phyloP scores from a whole-genome alignment of 2,113 vertebrate species.

The Saguinus midas region DNA sequence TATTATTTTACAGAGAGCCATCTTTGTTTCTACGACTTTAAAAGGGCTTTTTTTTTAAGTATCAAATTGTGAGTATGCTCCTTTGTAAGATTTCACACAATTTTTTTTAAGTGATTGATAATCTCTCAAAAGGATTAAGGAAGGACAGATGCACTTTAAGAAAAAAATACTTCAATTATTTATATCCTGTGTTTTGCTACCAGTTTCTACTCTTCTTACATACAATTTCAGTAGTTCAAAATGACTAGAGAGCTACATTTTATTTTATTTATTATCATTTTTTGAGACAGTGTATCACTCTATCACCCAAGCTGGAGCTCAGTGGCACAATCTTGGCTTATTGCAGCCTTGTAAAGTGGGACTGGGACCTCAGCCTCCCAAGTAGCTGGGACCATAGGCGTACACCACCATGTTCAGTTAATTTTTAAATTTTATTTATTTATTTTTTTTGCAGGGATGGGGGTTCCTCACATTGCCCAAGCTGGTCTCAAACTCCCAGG shows the following conservation, averaged over 20 bases:
- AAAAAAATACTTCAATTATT: neutral
- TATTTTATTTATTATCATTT: neutral
- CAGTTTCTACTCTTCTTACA: neutral
- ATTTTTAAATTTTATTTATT: too few species aligned
- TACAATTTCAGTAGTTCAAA: neutral
- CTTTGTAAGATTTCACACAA: neutral
- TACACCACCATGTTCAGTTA: too few species aligned
- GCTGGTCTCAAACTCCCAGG: too few species aligned
- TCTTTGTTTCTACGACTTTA: slow-evolving; percentile 4
- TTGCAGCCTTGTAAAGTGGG: too few species aligned
- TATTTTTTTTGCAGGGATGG: too few species aligned
- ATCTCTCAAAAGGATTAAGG: neutral
- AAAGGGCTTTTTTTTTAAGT: neutral
- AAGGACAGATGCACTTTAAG: neutral
- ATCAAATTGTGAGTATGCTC: neutral
- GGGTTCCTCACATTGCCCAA: too few species aligned
- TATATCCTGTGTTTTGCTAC: neutral
- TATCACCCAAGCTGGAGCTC: too few species aligned
- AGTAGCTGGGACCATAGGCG: too few species aligned
- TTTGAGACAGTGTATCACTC: too few species aligned
- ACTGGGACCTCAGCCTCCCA: too few species aligned
- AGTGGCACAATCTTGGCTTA: too few species aligned
- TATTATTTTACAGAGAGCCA: neutral
- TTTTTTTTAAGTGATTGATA: neutral
- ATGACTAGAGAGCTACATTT: neutral